phyloP scores from a whole-genome alignment of 2,888 invertebrate genomes.

The Argyra leucocephala region DNA sequence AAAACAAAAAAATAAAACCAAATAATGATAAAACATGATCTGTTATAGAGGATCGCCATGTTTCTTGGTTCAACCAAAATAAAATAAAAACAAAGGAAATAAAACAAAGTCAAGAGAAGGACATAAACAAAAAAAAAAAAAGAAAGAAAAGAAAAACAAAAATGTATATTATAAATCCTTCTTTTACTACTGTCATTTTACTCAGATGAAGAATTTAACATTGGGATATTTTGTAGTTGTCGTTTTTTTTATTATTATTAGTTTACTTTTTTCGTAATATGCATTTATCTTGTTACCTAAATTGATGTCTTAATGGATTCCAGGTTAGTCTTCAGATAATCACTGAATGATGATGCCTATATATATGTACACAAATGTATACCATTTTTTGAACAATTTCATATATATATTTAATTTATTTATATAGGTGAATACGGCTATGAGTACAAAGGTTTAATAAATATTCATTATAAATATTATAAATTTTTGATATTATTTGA shows the following conservation, averaged over 20 bases:
- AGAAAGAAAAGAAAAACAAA: no score
- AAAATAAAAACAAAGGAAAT: no score
- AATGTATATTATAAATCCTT: no score
- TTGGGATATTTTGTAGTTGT: background rate
- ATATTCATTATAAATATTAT: no score
- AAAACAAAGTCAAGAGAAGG: no score
- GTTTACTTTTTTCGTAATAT: background rate
- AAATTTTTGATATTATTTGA: no score
- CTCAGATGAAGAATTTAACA: background rate
- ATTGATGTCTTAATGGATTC: conserved; percentile 6
- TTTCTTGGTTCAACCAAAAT: background rate
- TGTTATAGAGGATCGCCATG: background rate
- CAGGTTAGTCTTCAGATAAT: background rate
- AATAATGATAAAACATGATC: background rate
- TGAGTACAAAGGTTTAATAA: no score
- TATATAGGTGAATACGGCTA: no score
- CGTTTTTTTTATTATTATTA: background rate
- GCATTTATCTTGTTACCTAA: background rate
- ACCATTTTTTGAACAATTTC: no score
- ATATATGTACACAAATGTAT: background rate
- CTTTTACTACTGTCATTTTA: background rate
- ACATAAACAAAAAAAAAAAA: no score
- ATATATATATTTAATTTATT: no score
- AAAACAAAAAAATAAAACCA: background rate
- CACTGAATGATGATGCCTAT: background rate